Evolutionary conservation across 35 echinoderm and acorn worm species (phyloP), one percentile per base, ranked within the genome.

Genomic region (Heliocidaris erythrogramma): DNA sequence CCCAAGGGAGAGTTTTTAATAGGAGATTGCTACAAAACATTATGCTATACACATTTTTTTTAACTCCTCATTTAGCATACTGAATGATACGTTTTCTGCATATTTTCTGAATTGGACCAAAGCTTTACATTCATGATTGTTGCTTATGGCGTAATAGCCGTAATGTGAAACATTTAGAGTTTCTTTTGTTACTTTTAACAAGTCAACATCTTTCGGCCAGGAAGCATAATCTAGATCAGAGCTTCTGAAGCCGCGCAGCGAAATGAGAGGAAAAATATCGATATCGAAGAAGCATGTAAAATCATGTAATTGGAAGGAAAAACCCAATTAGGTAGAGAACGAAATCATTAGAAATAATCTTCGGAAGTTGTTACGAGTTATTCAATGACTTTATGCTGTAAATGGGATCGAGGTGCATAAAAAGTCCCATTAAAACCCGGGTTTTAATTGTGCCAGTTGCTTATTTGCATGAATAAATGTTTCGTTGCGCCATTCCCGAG

Each of bases 401-500:
- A 32, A 89, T 47, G 47, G 87, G 31, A 13, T 89, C 32, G 87
- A 48, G 87, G 18, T 89, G 47, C 87, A 89, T 48, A 47, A 89
- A 89, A 89, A 89, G 87, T 89, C 87, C 87, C 87, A 89, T 89
- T 89, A 89, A 86, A 89, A 89, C 87, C 87, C 47, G 2, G 30
- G 30, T 2, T 78, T 21, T 48, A 89, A 89, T 89, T 89, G 87
- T 89, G 31, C 31, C 87, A 18, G 87, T 89, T 89, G 87, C 42
- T 89, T 32, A 89, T 89, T 47, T 89, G 87, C 87, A 89, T 89
- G 87, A 89, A 89, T 89, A 89, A 89, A 89, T 89, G 87, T 89
- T 89, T 42, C 87, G 87, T 89, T 89, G 87, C 87, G 87, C 87
- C 87, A 47, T 47, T 47, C 30, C 30, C 87, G 87, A 32, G 87